Evolutionary conservation across 2,888 invertebrate species (phyloP), one percentile per base, ranked within the genome.

Genomic region (Pristionchus mayeri): DNA sequence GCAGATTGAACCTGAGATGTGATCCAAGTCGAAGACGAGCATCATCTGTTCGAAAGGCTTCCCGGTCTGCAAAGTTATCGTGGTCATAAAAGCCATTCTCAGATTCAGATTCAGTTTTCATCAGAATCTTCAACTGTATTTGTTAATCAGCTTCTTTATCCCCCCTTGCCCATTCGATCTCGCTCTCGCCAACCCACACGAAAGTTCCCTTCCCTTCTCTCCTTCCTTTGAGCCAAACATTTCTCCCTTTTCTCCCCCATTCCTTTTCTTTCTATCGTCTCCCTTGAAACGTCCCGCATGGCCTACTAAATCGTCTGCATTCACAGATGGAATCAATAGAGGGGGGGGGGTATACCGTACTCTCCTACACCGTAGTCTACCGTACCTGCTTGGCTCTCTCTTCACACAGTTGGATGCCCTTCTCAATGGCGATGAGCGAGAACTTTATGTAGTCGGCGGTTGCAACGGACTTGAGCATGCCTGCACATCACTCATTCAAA

Each of bases 401-500:
- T 40, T 90, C 87, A 85, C 92, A 92, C 44, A 92, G 80, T 16
- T 87, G 85, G 85, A 93, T 86, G 48, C 92, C 92, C 81, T 90
- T 90, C 71, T 93, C 92, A 63, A 93, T 92, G 67, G 92, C 92
- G 24, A 89, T 89, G 86, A 93, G 87, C 18, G 91, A 92, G 87
- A 90, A 92, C 85, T 92, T 93, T 88, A 93, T 93, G 88, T 93
- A 93, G 85, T 93, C 93, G 48, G 90, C 86, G 24, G 92, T 91
- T 44, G 92, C 91, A 21, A 92, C 91, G 13, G 91, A 91, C 84
- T 91, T 88, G 50, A 93, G 86, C 84, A 93, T 88, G 21, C 92
- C 91, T 91, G 84, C 48, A 84, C 44, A 84, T 82, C 67, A 60
- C 48, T 82, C 11, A n/a, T 82, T 82, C 6, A 48, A 67, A 52